Evolutionary conservation across 2,888 invertebrate species (phyloP).

Genomic region (Timema cristinae): DNA sequence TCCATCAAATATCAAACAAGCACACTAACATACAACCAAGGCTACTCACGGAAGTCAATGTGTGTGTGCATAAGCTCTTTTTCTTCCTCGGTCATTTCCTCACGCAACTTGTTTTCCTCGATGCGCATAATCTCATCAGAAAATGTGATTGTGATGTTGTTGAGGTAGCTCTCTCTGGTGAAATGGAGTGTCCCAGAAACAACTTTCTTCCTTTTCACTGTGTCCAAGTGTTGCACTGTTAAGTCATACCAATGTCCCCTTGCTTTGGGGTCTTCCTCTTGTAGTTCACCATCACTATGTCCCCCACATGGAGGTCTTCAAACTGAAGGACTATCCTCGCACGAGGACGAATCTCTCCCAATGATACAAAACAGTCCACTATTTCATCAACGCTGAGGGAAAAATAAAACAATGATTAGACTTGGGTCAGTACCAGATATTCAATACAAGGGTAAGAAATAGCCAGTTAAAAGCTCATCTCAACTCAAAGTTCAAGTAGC

Average conservation of each 20-base stretch:
- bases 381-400: too few species aligned
- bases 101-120: conserved; percentile 51
- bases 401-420: too few species aligned
- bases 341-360: conserved; percentile 57
- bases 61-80: conserved; percentile 13
- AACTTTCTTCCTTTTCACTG: conserved; percentile 44
- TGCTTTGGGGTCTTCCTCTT: conserved; percentile 64
- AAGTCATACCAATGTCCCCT: conserved; percentile 68
- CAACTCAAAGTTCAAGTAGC: too few species aligned
- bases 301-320: conserved; percentile 54
- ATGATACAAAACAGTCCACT: too few species aligned
- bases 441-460: too few species aligned
- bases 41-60: conserved; percentile 4
- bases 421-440: too few species aligned
- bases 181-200: conserved; percentile 58
- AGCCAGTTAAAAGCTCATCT: too few species aligned
- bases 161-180: conserved; percentile 46
- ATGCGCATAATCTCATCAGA: conserved; percentile 64
- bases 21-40: background rate
- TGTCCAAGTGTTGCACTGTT: conserved; percentile 50
- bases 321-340: conserved; percentile 54
- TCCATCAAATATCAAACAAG: too few species aligned
- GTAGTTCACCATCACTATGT: conserved; percentile 68
- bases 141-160: conserved; percentile 56
- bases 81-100: conserved; percentile 47